Conservation (phyloP, 64 coral and sea anemone species). For the Stylophora pistillata region DNA sequence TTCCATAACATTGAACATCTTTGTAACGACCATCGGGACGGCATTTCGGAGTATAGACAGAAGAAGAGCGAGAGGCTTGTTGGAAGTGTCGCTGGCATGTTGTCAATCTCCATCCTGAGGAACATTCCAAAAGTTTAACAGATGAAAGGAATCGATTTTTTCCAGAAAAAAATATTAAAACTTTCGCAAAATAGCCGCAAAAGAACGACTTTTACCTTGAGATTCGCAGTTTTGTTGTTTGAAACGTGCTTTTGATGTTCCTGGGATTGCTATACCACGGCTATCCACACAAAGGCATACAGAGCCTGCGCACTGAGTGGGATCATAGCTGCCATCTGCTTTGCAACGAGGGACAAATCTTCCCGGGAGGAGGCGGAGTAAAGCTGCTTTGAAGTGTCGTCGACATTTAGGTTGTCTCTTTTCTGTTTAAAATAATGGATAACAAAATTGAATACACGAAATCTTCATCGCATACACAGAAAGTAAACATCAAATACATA, state of each 20-base stretch:
- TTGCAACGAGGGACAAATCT: constrained; percentile 82
- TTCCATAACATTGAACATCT: constrained; percentile 68
- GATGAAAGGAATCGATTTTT: neutral
- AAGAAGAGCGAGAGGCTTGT: constrained; percentile 43
- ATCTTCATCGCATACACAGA: neutral
- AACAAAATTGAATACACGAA: neutral
- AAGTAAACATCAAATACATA: neutral
- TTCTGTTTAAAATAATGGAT: constrained; percentile 8
- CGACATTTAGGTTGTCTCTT: constrained; percentile 68
- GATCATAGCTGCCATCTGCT: constrained; percentile 79
- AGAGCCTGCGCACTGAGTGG: constrained; percentile 74
- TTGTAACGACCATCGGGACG: constrained; percentile 70
- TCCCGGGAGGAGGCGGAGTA: constrained; percentile 75
- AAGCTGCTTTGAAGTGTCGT: constrained; percentile 56
- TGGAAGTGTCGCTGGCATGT: constrained; percentile 83
- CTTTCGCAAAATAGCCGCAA: neutral
- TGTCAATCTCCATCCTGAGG: constrained; percentile 72
- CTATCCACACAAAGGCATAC: constrained; percentile 85
- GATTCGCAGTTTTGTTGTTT: constrained; percentile 62
- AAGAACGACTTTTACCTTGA: constrained; percentile 44
- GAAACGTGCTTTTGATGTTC: constrained; percentile 77
- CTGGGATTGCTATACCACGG: constrained; percentile 77
- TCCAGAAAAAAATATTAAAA: neutral
- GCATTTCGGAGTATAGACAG: constrained; percentile 65
- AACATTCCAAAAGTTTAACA: neutral